phyloP scores from a whole-genome alignment of 2,888 invertebrate species.

The Eudasyphora cyanicolor region DNA sequence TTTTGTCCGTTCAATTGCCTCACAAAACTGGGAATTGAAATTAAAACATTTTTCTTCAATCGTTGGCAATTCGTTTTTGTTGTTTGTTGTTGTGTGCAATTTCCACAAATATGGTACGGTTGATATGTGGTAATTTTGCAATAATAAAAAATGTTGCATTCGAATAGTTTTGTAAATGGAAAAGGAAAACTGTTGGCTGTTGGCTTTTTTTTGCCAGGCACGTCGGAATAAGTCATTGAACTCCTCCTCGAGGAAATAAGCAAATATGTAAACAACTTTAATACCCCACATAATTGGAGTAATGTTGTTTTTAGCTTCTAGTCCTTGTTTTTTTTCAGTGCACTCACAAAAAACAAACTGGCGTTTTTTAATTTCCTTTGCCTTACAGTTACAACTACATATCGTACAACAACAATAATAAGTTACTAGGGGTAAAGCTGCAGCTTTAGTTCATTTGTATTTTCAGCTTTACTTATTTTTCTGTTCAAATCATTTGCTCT shows the following conservation, averaged over 20 bases:
- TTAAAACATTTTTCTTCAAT: constrained; percentile 43
- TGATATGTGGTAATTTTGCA: neutral
- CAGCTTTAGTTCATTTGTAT: constrained; percentile 9
- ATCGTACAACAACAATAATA: neutral
- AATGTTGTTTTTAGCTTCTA: neutral
- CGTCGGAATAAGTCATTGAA: constrained; percentile 14
- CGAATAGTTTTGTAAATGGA: neutral
- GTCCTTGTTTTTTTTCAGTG: neutral
- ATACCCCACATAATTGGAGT: neutral
- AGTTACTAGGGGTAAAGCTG: too few species aligned
- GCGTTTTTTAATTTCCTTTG: neutral
- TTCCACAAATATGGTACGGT: neutral
- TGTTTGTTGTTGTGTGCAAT: neutral
- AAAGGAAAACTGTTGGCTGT: neutral
- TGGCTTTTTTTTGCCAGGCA: neutral
- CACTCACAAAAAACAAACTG: too few species aligned
- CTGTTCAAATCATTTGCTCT: neutral
- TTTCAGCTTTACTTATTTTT: too few species aligned
- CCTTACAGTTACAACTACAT: too few species aligned
- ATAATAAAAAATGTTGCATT: neutral
- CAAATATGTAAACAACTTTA: too few species aligned
- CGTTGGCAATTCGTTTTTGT: constrained; percentile 4
- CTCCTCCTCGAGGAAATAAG: neutral
- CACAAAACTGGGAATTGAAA: constrained; percentile 46
- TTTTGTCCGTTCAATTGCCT: neutral